Evolutionary conservation across 2,888 invertebrate genomes (phyloP).

Genomic region (Brachylomia viminalis): DNA sequence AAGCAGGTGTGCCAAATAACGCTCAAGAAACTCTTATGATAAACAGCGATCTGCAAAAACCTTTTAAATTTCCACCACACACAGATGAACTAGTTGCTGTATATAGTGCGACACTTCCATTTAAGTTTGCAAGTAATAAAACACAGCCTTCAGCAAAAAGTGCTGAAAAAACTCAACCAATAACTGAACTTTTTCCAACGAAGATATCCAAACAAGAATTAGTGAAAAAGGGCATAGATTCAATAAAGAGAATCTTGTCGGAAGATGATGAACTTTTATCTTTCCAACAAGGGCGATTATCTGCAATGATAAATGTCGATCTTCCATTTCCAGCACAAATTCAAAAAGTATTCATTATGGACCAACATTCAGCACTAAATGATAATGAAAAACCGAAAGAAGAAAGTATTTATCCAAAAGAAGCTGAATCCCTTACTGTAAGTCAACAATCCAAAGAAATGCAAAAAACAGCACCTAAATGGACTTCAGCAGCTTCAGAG

Average conservation of each 20-base stretch:
- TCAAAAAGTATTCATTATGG: conserved; percentile 4
- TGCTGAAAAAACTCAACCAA: neutral
- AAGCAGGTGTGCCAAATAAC: neutral
- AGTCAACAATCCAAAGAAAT: neutral
- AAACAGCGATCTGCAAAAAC: neutral
- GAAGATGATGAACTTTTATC: neutral
- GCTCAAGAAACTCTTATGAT: neutral
- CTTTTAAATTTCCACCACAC: neutral
- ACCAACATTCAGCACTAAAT: neutral
- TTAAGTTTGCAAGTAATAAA: neutral
- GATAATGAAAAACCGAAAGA: neutral
- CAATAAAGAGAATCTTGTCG: neutral
- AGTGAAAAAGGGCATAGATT: neutral
- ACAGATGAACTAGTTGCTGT: neutral
- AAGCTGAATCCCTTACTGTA: too few species aligned
- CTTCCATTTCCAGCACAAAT: neutral
- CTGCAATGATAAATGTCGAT: neutral
- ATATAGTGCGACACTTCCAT: neutral
- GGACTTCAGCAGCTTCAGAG: neutral
- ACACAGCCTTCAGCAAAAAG: neutral
- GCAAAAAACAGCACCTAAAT: neutral
- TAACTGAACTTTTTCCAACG: neutral
- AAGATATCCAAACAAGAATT: neutral
- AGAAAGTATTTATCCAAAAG: neutral
- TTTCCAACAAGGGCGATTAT: neutral